A percentile compares a stretch with the other conserved stretches of the same genome.
phyloP scores from a whole-genome alignment of 2,113 vertebrate genomes.

The Anarhynchus alexandrinus region DNA sequence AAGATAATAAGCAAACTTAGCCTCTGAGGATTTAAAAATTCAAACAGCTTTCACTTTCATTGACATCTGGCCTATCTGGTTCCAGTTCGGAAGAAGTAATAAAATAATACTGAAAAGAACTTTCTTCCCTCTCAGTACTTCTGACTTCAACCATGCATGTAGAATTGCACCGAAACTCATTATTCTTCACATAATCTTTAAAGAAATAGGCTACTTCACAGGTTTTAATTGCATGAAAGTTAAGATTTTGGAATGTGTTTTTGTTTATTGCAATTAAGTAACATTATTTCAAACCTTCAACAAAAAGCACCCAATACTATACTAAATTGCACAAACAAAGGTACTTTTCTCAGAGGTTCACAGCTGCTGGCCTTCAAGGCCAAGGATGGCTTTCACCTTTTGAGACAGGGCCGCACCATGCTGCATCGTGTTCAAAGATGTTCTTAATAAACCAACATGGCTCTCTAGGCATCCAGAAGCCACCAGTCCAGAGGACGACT shows the following conservation, averaged over 20 bases:
- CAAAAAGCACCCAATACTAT: background rate
- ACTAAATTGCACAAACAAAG: background rate
- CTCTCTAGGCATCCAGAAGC: background rate
- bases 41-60: background rate
- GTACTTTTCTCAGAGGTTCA: background rate
- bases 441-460: background rate
- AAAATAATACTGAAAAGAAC: background rate
- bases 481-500: background rate
- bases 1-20: background rate
- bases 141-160: background rate
- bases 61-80: background rate
- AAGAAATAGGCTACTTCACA: background rate
- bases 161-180: background rate
- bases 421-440: accelerated
- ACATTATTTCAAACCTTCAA: background rate
- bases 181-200: background rate
- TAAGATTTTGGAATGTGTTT: background rate
- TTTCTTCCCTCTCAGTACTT: background rate
- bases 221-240: background rate
- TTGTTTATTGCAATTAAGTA: background rate
- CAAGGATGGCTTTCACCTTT: background rate
- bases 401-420: background rate
- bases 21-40: background rate
- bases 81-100: background rate
- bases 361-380: background rate